phyloP scores from a whole-genome alignment of 2,797 vertebrate species.

The Takifugu ocellatus region DNA sequence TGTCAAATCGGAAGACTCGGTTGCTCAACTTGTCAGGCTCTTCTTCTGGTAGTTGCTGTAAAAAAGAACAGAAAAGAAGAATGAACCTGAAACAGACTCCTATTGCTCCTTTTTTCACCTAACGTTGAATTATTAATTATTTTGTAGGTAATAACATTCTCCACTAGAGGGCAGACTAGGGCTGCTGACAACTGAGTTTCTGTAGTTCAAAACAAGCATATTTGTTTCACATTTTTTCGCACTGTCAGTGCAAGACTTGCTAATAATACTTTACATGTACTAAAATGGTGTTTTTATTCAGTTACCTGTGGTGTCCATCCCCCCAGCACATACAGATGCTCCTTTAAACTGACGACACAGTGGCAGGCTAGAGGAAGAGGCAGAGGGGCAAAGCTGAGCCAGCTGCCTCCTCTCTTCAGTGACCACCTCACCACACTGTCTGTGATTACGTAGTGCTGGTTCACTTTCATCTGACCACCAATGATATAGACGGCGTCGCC shows the following conservation, averaged over 20 bases:
- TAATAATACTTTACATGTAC: neutral
- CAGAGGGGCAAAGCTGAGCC: conserved; percentile 81
- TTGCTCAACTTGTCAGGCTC: conserved; percentile 88
- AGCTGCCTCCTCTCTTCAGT: conserved; percentile 78
- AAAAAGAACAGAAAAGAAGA: neutral
- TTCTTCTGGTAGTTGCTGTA: conserved; percentile 79
- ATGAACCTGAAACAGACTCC: neutral
- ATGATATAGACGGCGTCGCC: conserved; percentile 77
- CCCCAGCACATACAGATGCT: conserved; percentile 83
- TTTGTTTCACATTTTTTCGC: neutral
- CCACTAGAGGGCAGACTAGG: conserved; percentile 2
- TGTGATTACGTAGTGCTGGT: conserved; percentile 81
- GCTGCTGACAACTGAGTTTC: neutral
- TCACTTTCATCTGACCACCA: conserved; percentile 87
- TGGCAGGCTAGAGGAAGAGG: conserved; percentile 84
- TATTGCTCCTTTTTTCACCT: neutral
- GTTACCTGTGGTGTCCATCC: conserved; percentile 91
- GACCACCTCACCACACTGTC: conserved; percentile 83
- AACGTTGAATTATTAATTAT: neutral
- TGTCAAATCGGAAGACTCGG: conserved; percentile 81
- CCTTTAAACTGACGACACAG: conserved; percentile 71
- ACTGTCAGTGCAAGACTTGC: neutral
- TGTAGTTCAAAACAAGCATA: no score
- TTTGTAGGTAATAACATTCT: neutral
- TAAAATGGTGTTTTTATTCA: neutral